Conservation (phyloP, 35 echinoderm and acorn worm genomes). For the Ophioderma brevispina region DNA sequence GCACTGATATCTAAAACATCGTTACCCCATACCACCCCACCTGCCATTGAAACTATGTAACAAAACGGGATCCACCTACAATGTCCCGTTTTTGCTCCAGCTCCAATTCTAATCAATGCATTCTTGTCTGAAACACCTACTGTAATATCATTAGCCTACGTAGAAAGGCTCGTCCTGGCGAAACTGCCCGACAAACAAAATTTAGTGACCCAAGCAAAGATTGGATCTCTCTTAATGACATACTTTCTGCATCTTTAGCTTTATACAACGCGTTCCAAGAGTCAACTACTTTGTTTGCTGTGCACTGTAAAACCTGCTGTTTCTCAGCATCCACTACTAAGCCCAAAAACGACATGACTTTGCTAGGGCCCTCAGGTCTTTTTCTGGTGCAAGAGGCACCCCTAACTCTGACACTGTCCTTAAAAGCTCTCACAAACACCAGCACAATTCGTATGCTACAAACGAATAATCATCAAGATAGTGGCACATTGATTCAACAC, state of each 20-base stretch:
- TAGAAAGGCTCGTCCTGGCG: constrained; percentile 8
- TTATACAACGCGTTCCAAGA: too few species aligned
- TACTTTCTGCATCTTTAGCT: too few species aligned
- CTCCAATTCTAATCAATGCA: constrained; percentile 4
- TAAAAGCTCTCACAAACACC: neutral
- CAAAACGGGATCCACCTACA: neutral
- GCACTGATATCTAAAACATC: neutral
- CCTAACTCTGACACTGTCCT: constrained; percentile 29
- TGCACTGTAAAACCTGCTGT: neutral
- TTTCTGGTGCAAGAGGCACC: constrained; percentile 46
- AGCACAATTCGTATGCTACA: neutral
- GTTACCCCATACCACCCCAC: too few species aligned
- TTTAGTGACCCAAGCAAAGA: too few species aligned
- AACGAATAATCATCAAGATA: neutral
- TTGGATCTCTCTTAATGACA: too few species aligned
- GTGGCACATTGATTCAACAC: neutral
- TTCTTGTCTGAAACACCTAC: neutral
- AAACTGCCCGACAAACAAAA: constrained; percentile 49
- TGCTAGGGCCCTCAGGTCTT: constrained; percentile 18
- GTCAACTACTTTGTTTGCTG: neutral
- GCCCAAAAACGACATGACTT: neutral
- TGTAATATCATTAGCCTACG: constrained; percentile 20
- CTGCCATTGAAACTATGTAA: neutral
- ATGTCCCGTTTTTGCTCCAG: neutral
- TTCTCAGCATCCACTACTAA: neutral